Evolutionary conservation across 2,888 invertebrate genomes (phyloP), one percentile per base, ranked within the genome.

Genomic region (Pristionchus mayeri): DNA sequence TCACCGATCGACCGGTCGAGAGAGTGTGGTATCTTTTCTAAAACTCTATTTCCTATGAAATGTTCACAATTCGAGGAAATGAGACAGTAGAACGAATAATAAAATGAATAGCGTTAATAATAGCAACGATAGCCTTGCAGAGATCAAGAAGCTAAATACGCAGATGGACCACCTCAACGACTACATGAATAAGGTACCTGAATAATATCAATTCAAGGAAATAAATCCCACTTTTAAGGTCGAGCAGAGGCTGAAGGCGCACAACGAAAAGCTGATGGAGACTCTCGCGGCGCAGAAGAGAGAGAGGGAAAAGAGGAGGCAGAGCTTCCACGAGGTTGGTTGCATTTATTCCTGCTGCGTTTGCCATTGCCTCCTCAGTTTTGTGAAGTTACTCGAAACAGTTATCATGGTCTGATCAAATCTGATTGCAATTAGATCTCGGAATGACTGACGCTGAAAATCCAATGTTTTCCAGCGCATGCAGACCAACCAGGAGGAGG

Each of bases 121-220:
- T n/a, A n/a, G n/a, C n/a, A n/a, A n/a, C n/a, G n/a, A n/a, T n/a
- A n/a, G n/a, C n/a, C 71, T 88, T 92, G 13, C 84, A 92, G 92
- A 92, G 84, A 92, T 92, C 86, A 91, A 91, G 83, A 91, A 90
- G 80, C 86, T 92, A 40, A 91, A 92, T 88, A 87, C 89, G 13
- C 92, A 92, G 86, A 86, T 92, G 80, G 92, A 92, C 86, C 92
- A 92, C 84, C 86, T 92, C 71, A 92, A 92, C 84, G 92, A 92
- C 71, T 92, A 92, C 88, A 91, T 92, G 91, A 86, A 88, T 44
- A 91, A 91, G 86, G 91, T 92, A 85, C 88, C 4, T 54, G 4
- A 54, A 54, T 18, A 54, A 54, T 54, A 21, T 6, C 7, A 4
- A 13, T 54, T 54, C 21, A 54, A 54, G 21, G 4, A 3, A 57